Conservation (phyloP, 2,888 invertebrate genomes). For the Notodonta dromedarius region DNA sequence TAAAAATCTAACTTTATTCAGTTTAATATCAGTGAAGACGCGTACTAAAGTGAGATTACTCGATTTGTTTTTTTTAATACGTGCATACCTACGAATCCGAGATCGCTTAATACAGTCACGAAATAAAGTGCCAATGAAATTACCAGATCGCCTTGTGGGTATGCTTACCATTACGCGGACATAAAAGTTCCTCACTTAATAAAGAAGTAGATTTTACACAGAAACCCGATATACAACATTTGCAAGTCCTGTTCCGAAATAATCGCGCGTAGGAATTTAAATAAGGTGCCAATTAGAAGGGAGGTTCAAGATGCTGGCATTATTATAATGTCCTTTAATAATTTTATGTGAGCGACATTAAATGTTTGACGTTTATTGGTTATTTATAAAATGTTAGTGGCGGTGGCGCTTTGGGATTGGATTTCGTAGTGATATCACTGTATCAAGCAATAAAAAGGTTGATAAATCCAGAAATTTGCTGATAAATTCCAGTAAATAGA, state of each 20-base stretch:
- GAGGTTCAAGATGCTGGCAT: conserved; percentile 53
- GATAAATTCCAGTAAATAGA: conserved; percentile 1
- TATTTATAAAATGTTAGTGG: conserved; percentile 56
- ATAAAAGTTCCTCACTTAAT: conserved; percentile 73
- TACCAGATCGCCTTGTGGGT: conserved; percentile 63
- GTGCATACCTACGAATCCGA: conserved; percentile 27
- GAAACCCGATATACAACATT: conserved; percentile 66
- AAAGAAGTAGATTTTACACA: conserved; percentile 73
- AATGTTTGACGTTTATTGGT: conserved; percentile 62
- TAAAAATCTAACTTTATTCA: conserved; percentile 58
- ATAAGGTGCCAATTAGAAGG: conserved; percentile 79
- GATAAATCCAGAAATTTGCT: conserved; percentile 26
- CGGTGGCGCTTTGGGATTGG: conserved; percentile 26
- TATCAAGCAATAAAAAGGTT: conserved; percentile 33
- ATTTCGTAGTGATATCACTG: conserved; percentile 9
- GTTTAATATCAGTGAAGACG: conserved; percentile 52
- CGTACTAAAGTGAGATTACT: conserved; percentile 60
- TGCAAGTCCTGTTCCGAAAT: conserved; percentile 65
- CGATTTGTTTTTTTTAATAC: conserved; percentile 43
- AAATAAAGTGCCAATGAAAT: conserved; percentile 68
- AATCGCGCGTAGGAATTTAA: conserved; percentile 71
- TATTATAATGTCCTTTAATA: conserved; percentile 65
- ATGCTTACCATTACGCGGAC: conserved; percentile 66
- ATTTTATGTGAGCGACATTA: conserved; percentile 62
- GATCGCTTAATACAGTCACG: conserved; percentile 56